Conservation (phyloP, 1,140 invertebrate species). For the Caenorhabditis elegans region WBcel235 BX284604.4:4564501-4565000, state of each 20-base stretch:
- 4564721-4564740: neutral
- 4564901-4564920: neutral
- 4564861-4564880: neutral
- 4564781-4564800: neutral
- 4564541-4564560: slow-evolving; percentile 7
- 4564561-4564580: slow-evolving; percentile 3
- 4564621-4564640: slow-evolving; percentile 11
- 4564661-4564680: neutral
- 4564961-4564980: too few species aligned
- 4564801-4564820: neutral
- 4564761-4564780: neutral
- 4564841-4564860: slow-evolving; percentile 20
- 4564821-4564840: neutral
- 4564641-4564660: neutral
- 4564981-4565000: too few species aligned
- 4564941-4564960: too few species aligned
- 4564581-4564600: neutral
- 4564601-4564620: neutral
- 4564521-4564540: neutral
- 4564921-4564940: too few species aligned
- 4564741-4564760: slow-evolving; percentile 14
- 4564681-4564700: neutral
- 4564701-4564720: slow-evolving; percentile 5
- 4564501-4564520: neutral
- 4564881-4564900: neutral